A percentile compares a stretch with the other conserved stretches of the same genome.
Evolutionary conservation across 2,113 vertebrate genomes (phyloP).

Genomic region (Pteruthius melanotis): DNA sequence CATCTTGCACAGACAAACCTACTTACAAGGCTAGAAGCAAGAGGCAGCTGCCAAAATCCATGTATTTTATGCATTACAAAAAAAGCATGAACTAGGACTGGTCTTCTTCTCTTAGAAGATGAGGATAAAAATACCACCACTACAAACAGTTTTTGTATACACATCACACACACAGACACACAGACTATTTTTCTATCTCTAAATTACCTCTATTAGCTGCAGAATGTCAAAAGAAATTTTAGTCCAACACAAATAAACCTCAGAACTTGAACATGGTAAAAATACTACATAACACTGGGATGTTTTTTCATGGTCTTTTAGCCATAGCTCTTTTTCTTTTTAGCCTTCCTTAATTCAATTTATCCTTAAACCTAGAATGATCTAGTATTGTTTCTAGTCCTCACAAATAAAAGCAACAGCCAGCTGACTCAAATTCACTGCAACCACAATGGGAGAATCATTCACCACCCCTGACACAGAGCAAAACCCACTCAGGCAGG

Average conservation of each 20-base stretch:
- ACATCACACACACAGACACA: not conserved
- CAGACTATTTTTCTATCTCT: not conserved
- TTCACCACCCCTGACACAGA: accelerated
- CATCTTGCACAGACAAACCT: not conserved
- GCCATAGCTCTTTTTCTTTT: not conserved
- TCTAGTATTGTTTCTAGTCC: not conserved
- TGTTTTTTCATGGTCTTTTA: not conserved
- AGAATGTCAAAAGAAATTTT: not conserved
- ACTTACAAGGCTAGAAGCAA: not conserved
- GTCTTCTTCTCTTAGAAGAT: not conserved
- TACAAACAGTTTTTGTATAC: not conserved
- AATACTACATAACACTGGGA: not conserved
- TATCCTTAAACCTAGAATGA: not conserved
- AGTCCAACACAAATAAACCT: conserved; percentile 10
- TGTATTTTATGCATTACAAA: not conserved
- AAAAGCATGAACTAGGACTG: not conserved
- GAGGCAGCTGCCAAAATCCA: conserved; percentile 18
- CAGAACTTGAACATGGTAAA: not conserved
- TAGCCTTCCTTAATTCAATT: not conserved
- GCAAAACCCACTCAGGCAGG: not conserved
- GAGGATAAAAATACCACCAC: conserved; percentile 27
- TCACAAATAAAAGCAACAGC: not conserved
- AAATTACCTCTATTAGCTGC: conserved; percentile 16
- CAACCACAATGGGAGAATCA: not conserved
- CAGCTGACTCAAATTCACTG: not conserved